Evolutionary conservation across 2,797 vertebrate genomes (phyloP).

Genomic region (Enteromius mattozi): DNA sequence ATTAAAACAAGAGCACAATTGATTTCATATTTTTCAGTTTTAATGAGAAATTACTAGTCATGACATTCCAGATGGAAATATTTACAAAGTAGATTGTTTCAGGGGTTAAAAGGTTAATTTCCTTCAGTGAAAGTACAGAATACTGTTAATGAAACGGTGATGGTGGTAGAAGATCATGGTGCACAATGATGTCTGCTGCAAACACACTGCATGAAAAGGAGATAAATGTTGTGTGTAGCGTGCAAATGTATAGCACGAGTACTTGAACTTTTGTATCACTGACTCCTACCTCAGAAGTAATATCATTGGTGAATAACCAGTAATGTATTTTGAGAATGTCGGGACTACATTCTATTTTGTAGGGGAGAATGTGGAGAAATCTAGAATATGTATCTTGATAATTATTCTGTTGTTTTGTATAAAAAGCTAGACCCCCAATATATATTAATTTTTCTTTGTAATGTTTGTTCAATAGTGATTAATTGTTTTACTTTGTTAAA

Average conservation of each 20-base stretch:
- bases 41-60: not conserved
- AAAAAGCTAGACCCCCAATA: no score
- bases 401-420: no score
- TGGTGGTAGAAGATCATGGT: slow-evolving; percentile 25
- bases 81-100: not conserved
- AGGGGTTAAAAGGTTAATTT: not conserved
- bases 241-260: not conserved
- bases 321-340: not conserved
- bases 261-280: slow-evolving; percentile 6
- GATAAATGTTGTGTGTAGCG: not conserved
- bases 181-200: slow-evolving; percentile 12
- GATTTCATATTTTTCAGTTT: no score
- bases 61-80: not conserved
- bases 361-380: no score
- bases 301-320: not conserved
- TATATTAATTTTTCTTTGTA: no score
- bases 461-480: no score
- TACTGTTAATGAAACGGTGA: slow-evolving; percentile 4
- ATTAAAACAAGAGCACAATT: no score
- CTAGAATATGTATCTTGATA: no score
- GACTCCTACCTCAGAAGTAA: not conserved
- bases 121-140: slow-evolving; percentile 27
- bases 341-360: not conserved
- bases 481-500: no score
- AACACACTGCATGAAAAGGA: slow-evolving; percentile 2